A percentile compares a stretch with the other conserved stretches of the same genome.
Conservation (phyloP, 2,113 vertebrate species). For the Delphinapterus leucas region DNA sequence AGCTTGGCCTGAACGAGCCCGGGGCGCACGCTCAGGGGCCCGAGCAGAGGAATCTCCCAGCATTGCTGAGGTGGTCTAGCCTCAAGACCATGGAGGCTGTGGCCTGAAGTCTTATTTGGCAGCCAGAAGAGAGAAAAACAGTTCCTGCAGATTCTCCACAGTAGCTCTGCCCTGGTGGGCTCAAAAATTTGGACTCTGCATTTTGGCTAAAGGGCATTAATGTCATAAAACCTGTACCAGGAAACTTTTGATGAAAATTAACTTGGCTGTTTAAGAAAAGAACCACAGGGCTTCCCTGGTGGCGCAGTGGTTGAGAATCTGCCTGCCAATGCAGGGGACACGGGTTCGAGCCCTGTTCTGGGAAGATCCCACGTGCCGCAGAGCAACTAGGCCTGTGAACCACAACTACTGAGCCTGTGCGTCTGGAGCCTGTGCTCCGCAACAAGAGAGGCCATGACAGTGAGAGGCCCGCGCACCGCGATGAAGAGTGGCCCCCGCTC, state of each 20-base stretch:
- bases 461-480: too few species aligned
- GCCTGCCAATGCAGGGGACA: too few species aligned
- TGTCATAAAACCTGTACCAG: conserved; percentile 5
- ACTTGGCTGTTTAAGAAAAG: not conserved
- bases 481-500: too few species aligned
- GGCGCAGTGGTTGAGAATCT: too few species aligned
- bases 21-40: not conserved
- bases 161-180: not conserved
- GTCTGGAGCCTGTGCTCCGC: too few species aligned
- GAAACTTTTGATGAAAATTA: conserved; percentile 13
- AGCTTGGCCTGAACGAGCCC: not conserved
- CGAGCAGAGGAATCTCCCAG: not conserved
- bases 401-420: too few species aligned
- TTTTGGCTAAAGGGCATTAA: not conserved
- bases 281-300: not conserved
- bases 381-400: too few species aligned
- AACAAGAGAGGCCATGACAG: too few species aligned
- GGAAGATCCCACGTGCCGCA: too few species aligned
- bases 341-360: too few species aligned
- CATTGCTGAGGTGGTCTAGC: not conserved
- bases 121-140: not conserved
- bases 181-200: not conserved
- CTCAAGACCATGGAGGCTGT: not conserved
- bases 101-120: not conserved
- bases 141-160: not conserved